Evolutionary conservation across 1,140 invertebrate genomes (phyloP).

Genomic region (Caenorhabditis elegans): WBcel235 BX284604.4:11060501-11061000

Average conservation of each 20-base stretch:
- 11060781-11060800: not conserved
- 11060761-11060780: not conserved
- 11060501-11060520: too few species aligned
- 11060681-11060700: not conserved
- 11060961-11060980: too few species aligned
- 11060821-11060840: slow-evolving; percentile 21
- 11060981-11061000: too few species aligned
- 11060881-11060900: not conserved
- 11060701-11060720: not conserved
- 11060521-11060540: not conserved
- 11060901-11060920: not conserved
- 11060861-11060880: not conserved
- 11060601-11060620: slow-evolving; percentile 8
- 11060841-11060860: slow-evolving; percentile 6
- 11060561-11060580: slow-evolving; percentile 27
- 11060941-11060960: slow-evolving; percentile 2
- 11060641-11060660: slow-evolving; percentile 24
- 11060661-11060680: slow-evolving; percentile 15
- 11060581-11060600: slow-evolving; percentile 24
- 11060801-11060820: not conserved
- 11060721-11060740: not conserved
- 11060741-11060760: not conserved
- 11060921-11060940: slow-evolving; percentile 17
- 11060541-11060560: slow-evolving; percentile 19
- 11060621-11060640: slow-evolving; percentile 31